Percentiles rank a stretch among this genome's conserved stretches.
Conservation (phyloP, 2,888 invertebrate species). For the Euzophera pinguis region DNA sequence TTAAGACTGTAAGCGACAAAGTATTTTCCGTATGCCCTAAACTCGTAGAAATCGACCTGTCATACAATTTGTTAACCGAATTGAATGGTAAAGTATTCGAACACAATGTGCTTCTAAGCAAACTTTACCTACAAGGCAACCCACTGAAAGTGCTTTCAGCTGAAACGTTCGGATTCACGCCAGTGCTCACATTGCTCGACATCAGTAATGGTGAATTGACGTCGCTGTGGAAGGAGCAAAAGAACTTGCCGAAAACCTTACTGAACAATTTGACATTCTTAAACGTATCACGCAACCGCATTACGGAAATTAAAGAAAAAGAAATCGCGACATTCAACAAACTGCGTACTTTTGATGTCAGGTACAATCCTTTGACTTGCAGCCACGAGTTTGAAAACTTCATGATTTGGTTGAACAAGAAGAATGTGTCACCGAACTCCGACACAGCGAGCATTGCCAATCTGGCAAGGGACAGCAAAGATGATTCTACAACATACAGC, state of each 20-base stretch:
- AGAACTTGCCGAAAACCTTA: conserved; percentile 60
- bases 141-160: conserved; percentile 83
- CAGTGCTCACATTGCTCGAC: conserved; percentile 83
- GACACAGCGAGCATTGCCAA: conserved; percentile 60
- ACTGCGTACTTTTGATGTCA: conserved; percentile 80
- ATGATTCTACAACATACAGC: conserved; percentile 57
- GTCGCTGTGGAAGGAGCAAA: conserved; percentile 82
- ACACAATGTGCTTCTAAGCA: conserved; percentile 82
- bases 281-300: conserved; percentile 81
- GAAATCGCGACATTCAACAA: conserved; percentile 81
- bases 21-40: conserved; percentile 78
- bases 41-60: conserved; percentile 85
- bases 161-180: conserved; percentile 82
- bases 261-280: conserved; percentile 78
- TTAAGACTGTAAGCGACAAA: conserved; percentile 75
- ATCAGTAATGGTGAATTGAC: conserved; percentile 84
- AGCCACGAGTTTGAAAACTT: conserved; percentile 83
- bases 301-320: conserved; percentile 76
- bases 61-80: conserved; percentile 83
- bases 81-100: conserved; percentile 83
- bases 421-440: conserved; percentile 77
- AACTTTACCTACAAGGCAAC: conserved; percentile 86
- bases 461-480: conserved; percentile 55
- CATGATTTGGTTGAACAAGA: conserved; percentile 81
- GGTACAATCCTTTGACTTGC: conserved; percentile 84